phyloP scores from a whole-genome alignment of 2,113 vertebrate species.

The Dunckerocampus dactyliophorus region DNA sequence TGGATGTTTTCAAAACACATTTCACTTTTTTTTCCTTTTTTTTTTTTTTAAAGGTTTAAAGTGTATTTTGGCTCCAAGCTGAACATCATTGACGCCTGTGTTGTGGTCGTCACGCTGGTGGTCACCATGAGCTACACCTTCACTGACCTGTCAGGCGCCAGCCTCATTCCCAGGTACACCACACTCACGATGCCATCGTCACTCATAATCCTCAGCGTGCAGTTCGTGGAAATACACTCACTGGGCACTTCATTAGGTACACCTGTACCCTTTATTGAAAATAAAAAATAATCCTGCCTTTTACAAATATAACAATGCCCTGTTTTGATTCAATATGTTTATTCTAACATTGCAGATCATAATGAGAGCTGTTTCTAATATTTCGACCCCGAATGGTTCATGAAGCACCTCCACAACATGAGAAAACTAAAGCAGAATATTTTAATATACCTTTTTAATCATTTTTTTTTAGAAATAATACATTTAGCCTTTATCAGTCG shows the following conservation, averaged over 20 bases:
- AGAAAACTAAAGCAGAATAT: too few species aligned
- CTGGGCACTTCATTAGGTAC: not conserved
- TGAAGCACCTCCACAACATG: too few species aligned
- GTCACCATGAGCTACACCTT: constrained; percentile 78
- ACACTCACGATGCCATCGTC: not conserved
- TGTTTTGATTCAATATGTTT: too few species aligned
- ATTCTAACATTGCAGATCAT: too few species aligned
- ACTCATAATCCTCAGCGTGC: not conserved
- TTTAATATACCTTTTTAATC: too few species aligned
- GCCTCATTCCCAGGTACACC: constrained; percentile 79
- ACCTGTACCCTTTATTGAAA: not conserved
- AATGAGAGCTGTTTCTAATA: too few species aligned
- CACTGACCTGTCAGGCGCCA: constrained; percentile 64
- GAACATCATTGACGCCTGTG: constrained; percentile 80
- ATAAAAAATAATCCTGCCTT: too few species aligned
- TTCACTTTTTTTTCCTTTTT: not conserved
- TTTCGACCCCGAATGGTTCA: too few species aligned
- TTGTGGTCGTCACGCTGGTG: constrained; percentile 78
- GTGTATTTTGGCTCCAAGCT: constrained; percentile 82
- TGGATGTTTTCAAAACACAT: not conserved
- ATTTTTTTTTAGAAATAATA: too few species aligned
- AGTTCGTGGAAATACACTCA: not conserved
- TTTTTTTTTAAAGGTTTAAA: constrained; percentile 70
- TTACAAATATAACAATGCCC: too few species aligned
- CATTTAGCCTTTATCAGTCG: too few species aligned